Base-by-base conservation (phyloP, 2,113 vertebrate species). In the zebrafish (Danio rerio) region DNA sequence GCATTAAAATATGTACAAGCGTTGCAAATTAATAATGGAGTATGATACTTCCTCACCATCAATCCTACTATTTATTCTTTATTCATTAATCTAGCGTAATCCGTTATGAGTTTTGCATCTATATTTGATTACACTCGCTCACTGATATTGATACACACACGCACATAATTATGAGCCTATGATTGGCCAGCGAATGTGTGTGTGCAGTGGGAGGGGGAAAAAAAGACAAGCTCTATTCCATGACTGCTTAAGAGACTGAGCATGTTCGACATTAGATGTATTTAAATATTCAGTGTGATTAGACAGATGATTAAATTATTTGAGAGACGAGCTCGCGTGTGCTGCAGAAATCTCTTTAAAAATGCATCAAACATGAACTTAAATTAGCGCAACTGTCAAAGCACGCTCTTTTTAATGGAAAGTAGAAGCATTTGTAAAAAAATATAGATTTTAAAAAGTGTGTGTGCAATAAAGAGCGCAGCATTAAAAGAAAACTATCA, bases 221-320 rank as follows among this genome's bases (percentile, higher is more conserved):
- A 58, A 65, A 68, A 71, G 74, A 56, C 75, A 20, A 40, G 7
- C n/a, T 18, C 78, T 53, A 40, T 45, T 10, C 45, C 61, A 42
- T 15, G 78, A 45, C 21, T 3, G 63, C 81, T 73, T 81, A 61
- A 77, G 61, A 83, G 83, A 78, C 85, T 40, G 65, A 47, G 55
- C 73, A 20, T 84, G 86, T 82, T 78, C 85, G 90, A 93, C 91
- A 91, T 92, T 92, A 92, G 90, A 90, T 90, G 89, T 91, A 89
- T 89, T 94, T 90, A 92, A 93, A 92, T 92, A 93, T 94, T 90
- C 92, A 91, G 90, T 91, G 88, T 92, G 91, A 92, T 94, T 92
- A 88, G 89, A 85, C 82, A 88, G 88, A 88, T 91, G 92, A 92
- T 92, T 94, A 93, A 92, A 94, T 93, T 87, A 91, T 86, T 91